A percentile compares a stretch with the other conserved stretches of the same genome.
These are phyloP conservation scores for Cynaeus angustus DNA, from an alignment of 2,888 invertebrate genomes.

Conservation along the genomic window DNA sequence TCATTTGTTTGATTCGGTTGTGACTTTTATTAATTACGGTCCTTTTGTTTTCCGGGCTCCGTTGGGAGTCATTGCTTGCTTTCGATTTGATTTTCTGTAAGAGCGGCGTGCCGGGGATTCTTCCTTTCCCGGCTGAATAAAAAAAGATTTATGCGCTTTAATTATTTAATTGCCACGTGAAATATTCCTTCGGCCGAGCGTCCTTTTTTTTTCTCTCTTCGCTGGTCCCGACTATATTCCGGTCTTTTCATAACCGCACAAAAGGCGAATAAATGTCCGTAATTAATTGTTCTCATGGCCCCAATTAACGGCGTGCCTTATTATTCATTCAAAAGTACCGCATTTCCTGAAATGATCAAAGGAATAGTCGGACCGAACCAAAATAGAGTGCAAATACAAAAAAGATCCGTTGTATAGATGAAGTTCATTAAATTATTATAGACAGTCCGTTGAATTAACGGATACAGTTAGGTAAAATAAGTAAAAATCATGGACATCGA, in stretches of 20 bases:
- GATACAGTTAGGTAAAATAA: too few relatives aligned
- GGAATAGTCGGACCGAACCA: too few relatives aligned
- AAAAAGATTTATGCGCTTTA: slow-evolving; percentile 48
- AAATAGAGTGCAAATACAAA: background rate
- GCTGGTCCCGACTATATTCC: slow-evolving; percentile 9
- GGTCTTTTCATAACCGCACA: slow-evolving; percentile 36
- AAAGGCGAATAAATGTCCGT: slow-evolving; percentile 37
- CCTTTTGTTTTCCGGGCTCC: slow-evolving; percentile 47
- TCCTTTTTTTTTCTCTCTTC: slow-evolving; percentile 19
- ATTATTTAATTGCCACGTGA: slow-evolving; percentile 48
- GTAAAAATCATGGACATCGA: too few relatives aligned
- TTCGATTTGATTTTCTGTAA: slow-evolving; percentile 53
- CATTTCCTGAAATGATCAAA: slow-evolving; percentile 31
- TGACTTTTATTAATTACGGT: slow-evolving; percentile 51
- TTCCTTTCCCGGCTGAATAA: slow-evolving; percentile 23
- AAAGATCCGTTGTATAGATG: too few relatives aligned
- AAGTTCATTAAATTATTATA: too few relatives aligned
- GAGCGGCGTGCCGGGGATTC: slow-evolving; percentile 43
- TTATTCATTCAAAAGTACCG: slow-evolving; percentile 31
- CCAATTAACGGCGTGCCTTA: slow-evolving; percentile 42
- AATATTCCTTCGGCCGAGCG: slow-evolving; percentile 36
- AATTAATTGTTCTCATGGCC: slow-evolving; percentile 48
- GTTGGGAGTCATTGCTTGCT: slow-evolving; percentile 50
- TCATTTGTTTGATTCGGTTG: slow-evolving; percentile 47
- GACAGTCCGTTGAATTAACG: too few relatives aligned